Conservation (phyloP, 1,140 invertebrate genomes). For the Papilio aristodemus region DNA sequence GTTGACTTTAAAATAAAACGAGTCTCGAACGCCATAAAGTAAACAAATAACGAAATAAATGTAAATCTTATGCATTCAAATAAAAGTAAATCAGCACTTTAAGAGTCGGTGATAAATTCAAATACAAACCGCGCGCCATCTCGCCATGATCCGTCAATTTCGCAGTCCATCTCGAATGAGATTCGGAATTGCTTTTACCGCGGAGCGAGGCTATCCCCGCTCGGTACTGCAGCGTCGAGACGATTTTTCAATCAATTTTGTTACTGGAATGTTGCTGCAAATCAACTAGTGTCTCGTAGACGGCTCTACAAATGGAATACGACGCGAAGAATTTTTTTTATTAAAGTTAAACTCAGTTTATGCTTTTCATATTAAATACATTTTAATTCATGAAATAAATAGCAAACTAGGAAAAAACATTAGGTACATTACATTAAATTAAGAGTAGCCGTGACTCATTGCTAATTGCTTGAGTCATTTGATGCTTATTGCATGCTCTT, state of each 20-base stretch:
- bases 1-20: too few relatives aligned
- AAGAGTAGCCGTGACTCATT: too few relatives aligned
- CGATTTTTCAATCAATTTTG: constrained; percentile 46
- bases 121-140: constrained; percentile 39
- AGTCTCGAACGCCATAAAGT: background rate
- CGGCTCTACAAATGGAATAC: constrained; percentile 18
- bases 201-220: constrained; percentile 29
- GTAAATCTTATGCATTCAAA: constrained; percentile 2
- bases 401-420: too few relatives aligned
- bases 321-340: background rate
- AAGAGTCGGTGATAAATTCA: constrained; percentile 33
- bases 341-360: background rate
- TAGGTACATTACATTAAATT: too few relatives aligned
- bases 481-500: too few relatives aligned
- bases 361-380: too few relatives aligned
- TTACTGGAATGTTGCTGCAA: constrained; percentile 40
- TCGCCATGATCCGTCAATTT: constrained; percentile 43
- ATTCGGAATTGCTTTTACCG: constrained; percentile 45
- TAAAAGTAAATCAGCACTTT: constrained; percentile 20
- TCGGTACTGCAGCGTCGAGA: constrained; percentile 37
- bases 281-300: constrained; percentile 39
- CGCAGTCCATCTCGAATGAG: constrained; percentile 42
- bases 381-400: too few relatives aligned
- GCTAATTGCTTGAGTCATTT: too few relatives aligned
- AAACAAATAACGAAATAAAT: background rate